phyloP scores from a whole-genome alignment of 2,888 invertebrate species.

The Erebia epiphron region DNA sequence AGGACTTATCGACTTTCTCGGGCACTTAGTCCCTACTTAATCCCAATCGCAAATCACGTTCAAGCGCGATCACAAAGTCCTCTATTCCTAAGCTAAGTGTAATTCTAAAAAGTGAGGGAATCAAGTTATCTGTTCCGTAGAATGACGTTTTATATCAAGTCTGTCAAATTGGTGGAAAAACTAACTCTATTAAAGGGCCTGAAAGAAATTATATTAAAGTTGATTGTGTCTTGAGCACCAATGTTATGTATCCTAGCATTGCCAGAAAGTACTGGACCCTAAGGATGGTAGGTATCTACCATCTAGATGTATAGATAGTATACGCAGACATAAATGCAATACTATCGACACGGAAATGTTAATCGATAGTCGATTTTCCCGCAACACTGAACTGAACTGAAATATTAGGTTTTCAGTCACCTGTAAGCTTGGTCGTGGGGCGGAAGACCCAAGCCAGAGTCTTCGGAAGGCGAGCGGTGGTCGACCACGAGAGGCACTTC shows the following conservation, averaged over 20 bases:
- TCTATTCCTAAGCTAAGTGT: constrained; percentile 16
- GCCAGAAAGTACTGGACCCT: too few relatives aligned
- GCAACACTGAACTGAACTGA: not conserved
- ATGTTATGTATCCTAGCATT: too few relatives aligned
- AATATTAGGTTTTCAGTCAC: constrained; percentile 58
- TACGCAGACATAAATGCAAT: not conserved
- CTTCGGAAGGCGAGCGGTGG: constrained; percentile 94
- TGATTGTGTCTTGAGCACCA: too few relatives aligned
- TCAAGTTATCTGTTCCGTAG: not conserved
- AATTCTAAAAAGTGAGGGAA: constrained; percentile 1
- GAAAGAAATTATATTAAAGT: too few relatives aligned
- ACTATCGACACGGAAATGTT: not conserved
- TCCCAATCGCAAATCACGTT: constrained; percentile 16
- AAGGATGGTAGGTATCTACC: not conserved
- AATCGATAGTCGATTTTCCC: not conserved
- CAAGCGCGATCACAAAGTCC: constrained; percentile 6
- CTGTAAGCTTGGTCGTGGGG: constrained; percentile 88
- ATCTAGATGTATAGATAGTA: not conserved
- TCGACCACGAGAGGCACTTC: constrained; percentile 85
- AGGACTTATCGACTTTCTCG: constrained; percentile 11
- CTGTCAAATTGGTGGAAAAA: not conserved
- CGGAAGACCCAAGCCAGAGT: constrained; percentile 96
- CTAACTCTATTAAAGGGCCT: too few relatives aligned
- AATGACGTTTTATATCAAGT: not conserved
- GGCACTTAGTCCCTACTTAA: constrained; percentile 18